phyloP scores from a whole-genome alignment of 1,140 invertebrate species.

The Nymphalis io region DNA sequence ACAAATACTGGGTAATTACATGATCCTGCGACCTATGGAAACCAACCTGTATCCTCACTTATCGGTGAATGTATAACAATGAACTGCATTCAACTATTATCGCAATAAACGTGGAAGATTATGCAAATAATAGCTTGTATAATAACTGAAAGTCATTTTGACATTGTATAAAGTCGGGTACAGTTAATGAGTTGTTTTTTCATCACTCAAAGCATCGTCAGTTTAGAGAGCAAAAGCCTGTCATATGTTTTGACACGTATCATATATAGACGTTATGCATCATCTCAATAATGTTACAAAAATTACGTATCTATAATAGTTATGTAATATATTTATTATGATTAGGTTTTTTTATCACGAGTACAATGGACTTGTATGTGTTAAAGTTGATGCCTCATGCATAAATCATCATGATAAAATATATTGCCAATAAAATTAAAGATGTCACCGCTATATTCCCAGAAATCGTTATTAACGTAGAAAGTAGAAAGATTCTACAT shows the following conservation, averaged over 20 bases:
- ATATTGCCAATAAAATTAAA: too few species aligned
- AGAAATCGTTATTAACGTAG: too few species aligned
- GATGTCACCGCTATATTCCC: too few species aligned
- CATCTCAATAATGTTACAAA: conserved; percentile 39
- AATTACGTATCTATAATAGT: conserved; percentile 22
- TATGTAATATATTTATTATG: conserved; percentile 24
- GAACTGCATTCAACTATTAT: background rate
- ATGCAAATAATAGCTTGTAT: conserved; percentile 64
- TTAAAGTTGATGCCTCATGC: background rate
- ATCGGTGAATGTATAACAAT: background rate
- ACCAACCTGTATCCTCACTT: too few species aligned
- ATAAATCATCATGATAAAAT: background rate
- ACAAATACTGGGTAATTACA: too few species aligned
- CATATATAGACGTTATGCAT: conserved; percentile 37
- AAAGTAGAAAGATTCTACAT: too few species aligned
- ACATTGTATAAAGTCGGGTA: conserved; percentile 50
- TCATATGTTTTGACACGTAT: conserved; percentile 69
- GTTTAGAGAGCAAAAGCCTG: conserved; percentile 53
- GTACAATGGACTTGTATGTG: background rate
- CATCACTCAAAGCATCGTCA: conserved; percentile 56
- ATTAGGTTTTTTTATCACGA: background rate
- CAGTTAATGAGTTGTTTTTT: conserved; percentile 66
- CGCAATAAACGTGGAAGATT: conserved; percentile 34
- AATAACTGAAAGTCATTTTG: conserved; percentile 67
- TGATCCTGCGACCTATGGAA: too few species aligned